These are phyloP conservation scores for Brienomyrus longianalis DNA, from an alignment of 2,113 vertebrate species.

Conservation along the genomic window DNA sequence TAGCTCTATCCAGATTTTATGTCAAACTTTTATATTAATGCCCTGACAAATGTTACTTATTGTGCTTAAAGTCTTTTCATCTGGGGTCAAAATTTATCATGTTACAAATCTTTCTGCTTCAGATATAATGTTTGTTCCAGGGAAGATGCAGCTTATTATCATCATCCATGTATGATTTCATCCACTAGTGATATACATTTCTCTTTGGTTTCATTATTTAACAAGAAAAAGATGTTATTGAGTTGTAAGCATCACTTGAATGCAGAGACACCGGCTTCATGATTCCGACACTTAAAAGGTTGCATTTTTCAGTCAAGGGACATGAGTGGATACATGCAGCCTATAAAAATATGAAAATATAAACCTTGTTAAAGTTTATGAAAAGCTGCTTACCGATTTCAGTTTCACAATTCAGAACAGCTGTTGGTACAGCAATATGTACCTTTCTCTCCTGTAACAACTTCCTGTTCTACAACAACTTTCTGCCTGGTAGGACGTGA, in stretches of 20 bases:
- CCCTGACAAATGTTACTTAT: background rate
- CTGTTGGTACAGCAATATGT: background rate
- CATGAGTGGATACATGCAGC: background rate
- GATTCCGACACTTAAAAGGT: background rate
- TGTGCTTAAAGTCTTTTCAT: background rate
- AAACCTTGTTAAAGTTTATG: background rate
- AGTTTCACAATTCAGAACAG: background rate
- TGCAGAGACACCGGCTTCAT: background rate
- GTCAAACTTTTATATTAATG: background rate
- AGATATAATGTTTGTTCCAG: background rate
- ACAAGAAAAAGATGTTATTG: background rate
- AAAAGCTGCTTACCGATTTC: background rate
- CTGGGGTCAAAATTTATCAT: background rate
- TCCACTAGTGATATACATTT: background rate
- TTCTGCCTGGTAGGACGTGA: background rate
- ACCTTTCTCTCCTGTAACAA: background rate
- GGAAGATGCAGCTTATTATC: background rate
- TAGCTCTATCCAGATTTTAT: background rate
- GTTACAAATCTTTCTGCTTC: background rate
- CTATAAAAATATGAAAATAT: background rate
- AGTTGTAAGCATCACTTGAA: background rate
- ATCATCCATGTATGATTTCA: background rate
- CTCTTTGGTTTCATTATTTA: background rate
- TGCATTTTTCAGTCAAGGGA: background rate
- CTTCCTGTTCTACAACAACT: background rate